Base-by-base conservation (phyloP, 1,140 invertebrate species). In the Lasaia peninsularis region DNA sequence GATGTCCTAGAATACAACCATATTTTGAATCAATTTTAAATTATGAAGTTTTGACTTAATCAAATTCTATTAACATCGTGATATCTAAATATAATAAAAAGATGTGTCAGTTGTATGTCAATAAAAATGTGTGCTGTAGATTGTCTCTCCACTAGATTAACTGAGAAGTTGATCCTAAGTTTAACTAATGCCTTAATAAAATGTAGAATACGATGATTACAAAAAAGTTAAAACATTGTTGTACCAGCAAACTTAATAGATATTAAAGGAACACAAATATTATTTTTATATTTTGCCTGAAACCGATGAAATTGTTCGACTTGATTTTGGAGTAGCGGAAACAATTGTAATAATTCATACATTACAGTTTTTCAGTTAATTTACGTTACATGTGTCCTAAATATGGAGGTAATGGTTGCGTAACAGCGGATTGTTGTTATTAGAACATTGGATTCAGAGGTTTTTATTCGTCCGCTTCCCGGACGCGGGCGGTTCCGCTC, bases 361-460 rank as follows among this genome's bases (percentile, higher is more conserved):
- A 54, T 54, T 54, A 37, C 52, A 54, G 52, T 33, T 54, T 54
- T 54, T 54, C 52, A 54, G 52, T 34, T 54, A 50, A 50, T 50
- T 37, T 37, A 12, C 35, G 12, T 34, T 40, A 44, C 51, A 34
- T 59, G 57, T 63, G 65, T 56, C 65, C 65, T 65, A 62, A 63
- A 65, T 67, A 64, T 37, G 35, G 35, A 37, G 35, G 54, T 62
- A 56, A 57, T 32, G 31, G 59, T 83, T 83, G 75, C 71, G 73
- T 71, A 83, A 86, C 50, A 78, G 44, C 76, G 81, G 78, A 80
- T 85, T 70, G 73, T 48, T 72, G 73, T 72, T 76, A 82, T 85
- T 82, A 80, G 68, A 72, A 64, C 69, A 64, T 71, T 66, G 71
- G 66, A 65, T 76, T 75, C 70, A 34, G 52, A 60, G 64, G 67